Conservation (phyloP, 2,113 vertebrate genomes). For the Zingel zingel region DNA sequence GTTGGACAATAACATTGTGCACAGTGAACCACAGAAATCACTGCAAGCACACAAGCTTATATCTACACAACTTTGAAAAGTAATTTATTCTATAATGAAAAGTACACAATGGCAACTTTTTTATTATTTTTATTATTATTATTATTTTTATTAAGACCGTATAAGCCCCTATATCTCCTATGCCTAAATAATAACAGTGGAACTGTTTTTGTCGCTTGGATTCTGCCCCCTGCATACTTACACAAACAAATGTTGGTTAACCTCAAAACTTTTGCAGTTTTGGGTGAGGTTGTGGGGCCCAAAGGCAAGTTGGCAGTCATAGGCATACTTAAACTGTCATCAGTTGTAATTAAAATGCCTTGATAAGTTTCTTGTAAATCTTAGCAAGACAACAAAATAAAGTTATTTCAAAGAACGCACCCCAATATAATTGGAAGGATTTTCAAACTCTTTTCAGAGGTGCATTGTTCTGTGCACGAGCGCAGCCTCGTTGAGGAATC, state of each 20-base stretch:
- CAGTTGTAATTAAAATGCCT: constrained; percentile 49
- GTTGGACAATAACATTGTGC: neutral
- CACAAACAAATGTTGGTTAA: neutral
- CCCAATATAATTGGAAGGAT: constrained; percentile 5
- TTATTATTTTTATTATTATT: no score
- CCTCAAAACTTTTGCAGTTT: constrained; percentile 5
- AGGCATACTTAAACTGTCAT: constrained; percentile 15
- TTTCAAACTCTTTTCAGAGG: constrained; percentile 25
- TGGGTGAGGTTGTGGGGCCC: constrained; percentile 1
- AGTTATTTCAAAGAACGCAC: constrained; percentile 35
- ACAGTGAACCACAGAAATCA: neutral
- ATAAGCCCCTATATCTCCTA: neutral
- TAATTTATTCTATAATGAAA: neutral
- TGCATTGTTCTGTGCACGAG: constrained; percentile 44
- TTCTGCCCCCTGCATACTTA: neutral
- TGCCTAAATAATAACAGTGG: neutral
- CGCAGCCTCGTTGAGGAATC: constrained; percentile 15
- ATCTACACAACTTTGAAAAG: neutral
- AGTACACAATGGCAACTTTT: neutral
- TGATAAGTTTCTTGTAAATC: constrained; percentile 27
- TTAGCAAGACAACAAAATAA: neutral
- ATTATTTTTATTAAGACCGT: neutral
- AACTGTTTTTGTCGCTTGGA: neutral
- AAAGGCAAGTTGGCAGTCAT: constrained; percentile 10
- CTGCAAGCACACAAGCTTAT: neutral